phyloP scores from a whole-genome alignment of 1,140 invertebrate species.

The Sycophila sp. region DNA sequence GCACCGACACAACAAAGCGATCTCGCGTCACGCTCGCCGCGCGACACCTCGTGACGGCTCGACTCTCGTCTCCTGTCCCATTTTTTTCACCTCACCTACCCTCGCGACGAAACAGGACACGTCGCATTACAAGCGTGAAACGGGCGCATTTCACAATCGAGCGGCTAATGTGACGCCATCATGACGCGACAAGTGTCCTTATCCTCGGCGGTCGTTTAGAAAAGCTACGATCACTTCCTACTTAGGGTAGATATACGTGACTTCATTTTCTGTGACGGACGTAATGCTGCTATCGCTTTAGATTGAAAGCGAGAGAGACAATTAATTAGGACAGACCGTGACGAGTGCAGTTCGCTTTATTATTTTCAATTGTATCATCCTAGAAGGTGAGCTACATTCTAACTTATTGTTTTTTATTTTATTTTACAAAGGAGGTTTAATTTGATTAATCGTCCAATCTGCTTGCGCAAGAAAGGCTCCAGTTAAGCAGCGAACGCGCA shows the following conservation, averaged over 20 bases:
- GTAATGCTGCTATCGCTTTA: too few relatives aligned
- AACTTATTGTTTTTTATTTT: not conserved
- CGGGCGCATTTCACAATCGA: slow-evolving; percentile 34
- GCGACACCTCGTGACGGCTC: slow-evolving; percentile 46
- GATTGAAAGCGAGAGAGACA: too few relatives aligned
- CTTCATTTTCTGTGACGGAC: too few relatives aligned
- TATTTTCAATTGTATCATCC: too few relatives aligned
- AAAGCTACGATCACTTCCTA: slow-evolving; percentile 36
- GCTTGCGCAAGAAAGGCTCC: too few relatives aligned
- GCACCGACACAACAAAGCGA: slow-evolving; percentile 15
- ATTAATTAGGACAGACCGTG: too few relatives aligned
- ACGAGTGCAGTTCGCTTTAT: too few relatives aligned
- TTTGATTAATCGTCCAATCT: too few relatives aligned
- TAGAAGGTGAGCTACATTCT: too few relatives aligned
- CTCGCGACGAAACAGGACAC: not conserved
- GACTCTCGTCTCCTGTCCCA: slow-evolving; percentile 30
- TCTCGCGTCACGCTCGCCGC: slow-evolving; percentile 40
- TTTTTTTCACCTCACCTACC: not conserved
- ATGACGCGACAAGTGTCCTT: slow-evolving; percentile 38
- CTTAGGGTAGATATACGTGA: slow-evolving; percentile 2
- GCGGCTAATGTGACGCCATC: slow-evolving; percentile 31
- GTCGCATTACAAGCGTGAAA: slow-evolving; percentile 34
- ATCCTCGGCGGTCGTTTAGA: slow-evolving; percentile 30
- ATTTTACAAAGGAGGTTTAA: too few relatives aligned
- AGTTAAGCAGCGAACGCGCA: too few relatives aligned